Base-by-base conservation (phyloP, 2,113 vertebrate species). In the Etheostoma cragini region DNA sequence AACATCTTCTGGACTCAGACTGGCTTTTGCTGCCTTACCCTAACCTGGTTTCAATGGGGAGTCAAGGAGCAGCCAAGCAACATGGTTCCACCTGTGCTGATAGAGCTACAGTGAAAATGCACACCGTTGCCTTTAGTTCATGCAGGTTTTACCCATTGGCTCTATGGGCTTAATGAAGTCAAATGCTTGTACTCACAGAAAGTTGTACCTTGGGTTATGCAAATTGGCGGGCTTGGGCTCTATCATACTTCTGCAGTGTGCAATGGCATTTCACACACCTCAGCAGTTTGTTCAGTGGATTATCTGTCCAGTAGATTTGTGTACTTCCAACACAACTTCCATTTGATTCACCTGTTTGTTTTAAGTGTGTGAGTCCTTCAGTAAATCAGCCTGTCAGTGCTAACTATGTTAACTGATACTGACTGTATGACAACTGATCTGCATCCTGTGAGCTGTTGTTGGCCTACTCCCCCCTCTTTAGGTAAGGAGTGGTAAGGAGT, bases 251-350 rank as follows among this genome's bases (percentile, higher is more conserved):
- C 50, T 83, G 66, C 62, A 70, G 73, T 35, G 1, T 61, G 74
- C 54, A 76, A 16, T 2, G 3, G 70, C 72, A 76, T 84, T 80
- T 81, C 53, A 66, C 47, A 72, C 53, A 50, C 56, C 21, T 81
- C 45, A 65, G 52, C 17, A 24, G 22, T 81, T 71, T 69, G 47
- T 52, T 74, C 14, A 47, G 24, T 60, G 35, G 52, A 65, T 46
- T 60, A 66, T 47, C 11, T 82, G 63, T 63, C 64, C 49, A 58
- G 26, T 46, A 70, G 14, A 65, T 80, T 53, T 74, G 64, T 62
- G 50, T 24, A 16, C 61, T 16, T 63, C 57, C 38, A 72, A 60
- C 58, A 56, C 14, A 58, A 24, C 8, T 17, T 15, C 63, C 24
- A 16, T 30, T 57, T 26, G 14, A 46, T 53, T 77, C 38, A 56